Base-by-base conservation (phyloP, 2,113 vertebrate species). In the Chitala chitala region DNA sequence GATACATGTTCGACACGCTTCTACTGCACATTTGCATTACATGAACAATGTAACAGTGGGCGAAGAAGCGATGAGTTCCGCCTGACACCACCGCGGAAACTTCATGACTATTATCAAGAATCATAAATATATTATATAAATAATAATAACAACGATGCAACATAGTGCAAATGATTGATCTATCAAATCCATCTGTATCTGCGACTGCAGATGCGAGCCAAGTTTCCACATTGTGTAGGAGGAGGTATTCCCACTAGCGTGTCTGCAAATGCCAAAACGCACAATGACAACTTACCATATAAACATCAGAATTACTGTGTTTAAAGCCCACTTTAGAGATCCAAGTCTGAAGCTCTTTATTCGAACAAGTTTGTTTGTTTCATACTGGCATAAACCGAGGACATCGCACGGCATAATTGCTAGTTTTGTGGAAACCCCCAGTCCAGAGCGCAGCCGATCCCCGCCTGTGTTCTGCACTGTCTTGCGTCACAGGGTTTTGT, bases 221-320 rank as follows among this genome's bases (percentile, higher is more conserved):
- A n/a, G n/a, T n/a, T n/a, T n/a, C n/a, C n/a, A n/a, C n/a, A n/a
- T n/a, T n/a, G n/a, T n/a, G n/a, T n/a, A n/a, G n/a, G n/a, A n/a
- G n/a, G n/a, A n/a, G n/a, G n/a, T n/a, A n/a, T n/a, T n/a, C n/a
- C n/a, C n/a, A n/a, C n/a, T n/a, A n/a, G n/a, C n/a, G n/a, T n/a
- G n/a, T n/a, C n/a, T n/a, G n/a, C n/a, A n/a, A 12, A 31, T 20
- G 40, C n/a, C 22, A 36, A 64, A 54, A 44, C 8, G 33, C 70
- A 66, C 10, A 13, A 20, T n/a, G 0, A n/a, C 1, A 12, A 85
- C 92, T 91, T 83, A 93, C 89, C 89, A 85, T 78, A 91, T 79
- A 10, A 82, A 78, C 13, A 86, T 1, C 50, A 85, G 78, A 3
- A 86, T 78, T 7, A 46, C 13, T 17, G 5, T 55, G 55, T 85